phyloP scores from a whole-genome alignment of 1,140 invertebrate genomes.

The Penaeus indicus region DNA sequence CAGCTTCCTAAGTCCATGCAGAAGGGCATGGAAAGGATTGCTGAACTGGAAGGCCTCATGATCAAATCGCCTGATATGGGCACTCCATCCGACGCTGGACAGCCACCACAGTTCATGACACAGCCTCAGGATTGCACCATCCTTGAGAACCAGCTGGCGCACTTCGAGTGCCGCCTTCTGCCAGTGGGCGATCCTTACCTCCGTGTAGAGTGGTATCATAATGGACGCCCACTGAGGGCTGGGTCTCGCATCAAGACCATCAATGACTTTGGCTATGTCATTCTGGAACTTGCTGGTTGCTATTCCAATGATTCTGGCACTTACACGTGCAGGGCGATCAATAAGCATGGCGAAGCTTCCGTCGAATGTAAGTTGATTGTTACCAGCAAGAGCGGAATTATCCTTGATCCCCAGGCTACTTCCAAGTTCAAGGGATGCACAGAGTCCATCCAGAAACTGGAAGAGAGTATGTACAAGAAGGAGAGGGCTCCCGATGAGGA shows the following conservation, averaged over 20 bases:
- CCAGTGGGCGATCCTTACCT: conserved; percentile 94
- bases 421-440: conserved; percentile 73
- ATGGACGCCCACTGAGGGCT: conserved; percentile 89
- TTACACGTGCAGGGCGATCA: conserved; percentile 91
- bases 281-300: conserved; percentile 89
- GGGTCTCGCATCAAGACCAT: conserved; percentile 92
- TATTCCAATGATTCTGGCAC: conserved; percentile 89
- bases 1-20: conserved; percentile 94
- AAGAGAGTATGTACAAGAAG: conserved; percentile 88
- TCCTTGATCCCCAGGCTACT: conserved; percentile 81
- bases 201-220: conserved; percentile 96
- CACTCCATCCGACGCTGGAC: conserved; percentile 78
- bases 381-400: conserved; percentile 82
- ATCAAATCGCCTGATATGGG: conserved; percentile 69
- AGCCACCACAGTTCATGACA: conserved; percentile 93
- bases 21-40: conserved; percentile 92
- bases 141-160: conserved; percentile 90
- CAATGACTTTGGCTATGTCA: conserved; percentile 90
- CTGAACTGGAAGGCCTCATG: conserved; percentile 89
- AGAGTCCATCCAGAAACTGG: conserved; percentile 89
- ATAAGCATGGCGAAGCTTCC: conserved; percentile 89
- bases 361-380: conserved; percentile 89
- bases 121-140: conserved; percentile 86
- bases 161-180: conserved; percentile 90
- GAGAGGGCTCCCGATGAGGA: conserved; percentile 82